Percentiles rank a stretch among this genome's conserved stretches.
Evolutionary conservation across 2,888 invertebrate genomes (phyloP).

Genomic region (Spisula solida): DNA sequence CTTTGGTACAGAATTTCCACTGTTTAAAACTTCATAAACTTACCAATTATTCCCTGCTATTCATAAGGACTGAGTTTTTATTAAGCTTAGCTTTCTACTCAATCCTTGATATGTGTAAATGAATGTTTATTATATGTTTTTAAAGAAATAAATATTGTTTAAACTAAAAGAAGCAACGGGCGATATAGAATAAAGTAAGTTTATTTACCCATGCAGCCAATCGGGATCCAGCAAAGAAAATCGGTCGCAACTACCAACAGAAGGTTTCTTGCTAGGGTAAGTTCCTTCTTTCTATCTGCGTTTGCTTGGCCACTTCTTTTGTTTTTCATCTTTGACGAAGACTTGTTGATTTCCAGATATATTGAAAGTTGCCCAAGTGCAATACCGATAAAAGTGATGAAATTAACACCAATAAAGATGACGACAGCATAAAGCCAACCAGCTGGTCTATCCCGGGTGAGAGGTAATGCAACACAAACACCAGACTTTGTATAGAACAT

Average conservation of each 20-base stretch:
- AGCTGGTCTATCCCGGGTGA: slow-evolving; percentile 82
- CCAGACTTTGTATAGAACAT: slow-evolving; percentile 82
- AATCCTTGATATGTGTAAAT: too few species aligned
- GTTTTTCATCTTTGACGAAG: slow-evolving; percentile 14
- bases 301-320: neutral
- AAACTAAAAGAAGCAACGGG: too few species aligned
- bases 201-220: slow-evolving; percentile 38
- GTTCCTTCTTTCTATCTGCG: slow-evolving; percentile 32
- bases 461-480: slow-evolving; percentile 85
- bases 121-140: too few species aligned
- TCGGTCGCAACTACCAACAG: slow-evolving; percentile 45
- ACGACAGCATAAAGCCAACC: slow-evolving; percentile 86
- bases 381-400: slow-evolving; percentile 81
- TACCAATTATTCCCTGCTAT: too few species aligned
- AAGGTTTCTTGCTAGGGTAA: slow-evolving; percentile 43
- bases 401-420: slow-evolving; percentile 84
- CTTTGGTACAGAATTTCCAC: too few species aligned
- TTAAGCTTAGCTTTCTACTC: too few species aligned
- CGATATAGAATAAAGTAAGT: neutral
- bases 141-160: too few species aligned
- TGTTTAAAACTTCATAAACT: too few species aligned
- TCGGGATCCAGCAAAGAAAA: slow-evolving; percentile 39
- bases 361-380: slow-evolving; percentile 83
- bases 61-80: too few species aligned
- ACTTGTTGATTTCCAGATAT: slow-evolving; percentile 76